Evolutionary conservation across 1,140 invertebrate genomes (phyloP).

Genomic region (Magallana ariakensis): DNA sequence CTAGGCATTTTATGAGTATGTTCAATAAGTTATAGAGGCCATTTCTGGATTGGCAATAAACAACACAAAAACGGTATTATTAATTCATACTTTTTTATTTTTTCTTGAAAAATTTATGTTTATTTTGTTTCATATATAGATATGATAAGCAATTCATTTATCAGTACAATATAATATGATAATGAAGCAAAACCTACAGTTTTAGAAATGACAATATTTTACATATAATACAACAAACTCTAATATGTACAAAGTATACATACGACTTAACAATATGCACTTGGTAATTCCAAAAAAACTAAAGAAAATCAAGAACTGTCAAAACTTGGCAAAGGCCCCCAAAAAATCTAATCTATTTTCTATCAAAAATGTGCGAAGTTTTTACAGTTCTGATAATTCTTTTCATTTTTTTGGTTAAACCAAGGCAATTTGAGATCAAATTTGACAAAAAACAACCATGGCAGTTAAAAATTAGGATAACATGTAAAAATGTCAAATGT

Average conservation of each 20-base stretch:
- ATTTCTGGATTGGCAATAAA: too few relatives aligned
- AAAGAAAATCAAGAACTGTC: background rate
- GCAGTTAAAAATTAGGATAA: constrained; percentile 8
- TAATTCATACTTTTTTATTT: constrained; percentile 31
- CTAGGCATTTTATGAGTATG: too few relatives aligned
- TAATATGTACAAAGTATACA: constrained; percentile 26
- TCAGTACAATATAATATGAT: background rate
- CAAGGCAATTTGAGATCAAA: background rate
- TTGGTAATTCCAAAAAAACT: background rate
- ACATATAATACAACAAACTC: background rate
- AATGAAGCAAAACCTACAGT: background rate
- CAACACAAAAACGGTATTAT: background rate
- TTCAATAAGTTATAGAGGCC: too few relatives aligned
- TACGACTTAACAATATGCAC: constrained; percentile 30
- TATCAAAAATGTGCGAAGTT: too few relatives aligned
- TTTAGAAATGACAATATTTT: constrained; percentile 31
- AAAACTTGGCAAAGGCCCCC: too few relatives aligned
- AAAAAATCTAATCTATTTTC: too few relatives aligned
- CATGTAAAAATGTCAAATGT: background rate
- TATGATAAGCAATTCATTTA: background rate
- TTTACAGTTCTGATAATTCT: background rate
- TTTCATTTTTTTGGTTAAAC: too few relatives aligned
- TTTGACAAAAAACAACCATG: background rate
- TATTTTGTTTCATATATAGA: constrained; percentile 30
- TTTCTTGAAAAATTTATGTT: constrained; percentile 20